These are phyloP conservation scores for Malurus alboscapulatus DNA, from an alignment of 2,113 vertebrate genomes.

Conservation along the genomic window DNA sequence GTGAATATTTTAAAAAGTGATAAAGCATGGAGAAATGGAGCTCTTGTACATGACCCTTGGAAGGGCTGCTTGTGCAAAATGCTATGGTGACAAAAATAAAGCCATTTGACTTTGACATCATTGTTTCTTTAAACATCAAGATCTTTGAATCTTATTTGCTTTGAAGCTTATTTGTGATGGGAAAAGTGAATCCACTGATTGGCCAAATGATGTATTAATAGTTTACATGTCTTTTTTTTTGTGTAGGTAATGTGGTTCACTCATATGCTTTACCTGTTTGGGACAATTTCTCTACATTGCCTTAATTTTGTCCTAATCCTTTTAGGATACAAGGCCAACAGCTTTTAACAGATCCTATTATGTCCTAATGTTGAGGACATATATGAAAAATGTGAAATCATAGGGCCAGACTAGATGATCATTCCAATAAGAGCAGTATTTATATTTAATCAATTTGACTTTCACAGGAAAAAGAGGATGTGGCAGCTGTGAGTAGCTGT, in stretches of 20 bases:
- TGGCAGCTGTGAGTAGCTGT: neutral
- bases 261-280: rapidly evolving
- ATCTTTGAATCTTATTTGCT: neutral
- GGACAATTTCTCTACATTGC: neutral
- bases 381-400: neutral
- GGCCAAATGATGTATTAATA: neutral
- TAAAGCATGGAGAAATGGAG: neutral
- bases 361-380: neutral
- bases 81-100: neutral
- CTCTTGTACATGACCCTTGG: rapidly evolving
- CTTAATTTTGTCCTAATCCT: neutral
- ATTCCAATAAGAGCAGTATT: neutral
- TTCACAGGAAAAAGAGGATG: neutral
- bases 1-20: neutral
- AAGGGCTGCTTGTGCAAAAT: neutral
- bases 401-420: neutral
- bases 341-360: neutral
- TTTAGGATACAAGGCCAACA: neutral
- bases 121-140: neutral
- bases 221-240: neutral
- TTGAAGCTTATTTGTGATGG: neutral
- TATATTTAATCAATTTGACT: neutral
- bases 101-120: neutral
- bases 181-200: neutral
- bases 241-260: neutral